These are phyloP conservation scores for Prosopocoilus inquinatus DNA, from an alignment of 2,888 invertebrate genomes.

Conservation along the genomic window DNA sequence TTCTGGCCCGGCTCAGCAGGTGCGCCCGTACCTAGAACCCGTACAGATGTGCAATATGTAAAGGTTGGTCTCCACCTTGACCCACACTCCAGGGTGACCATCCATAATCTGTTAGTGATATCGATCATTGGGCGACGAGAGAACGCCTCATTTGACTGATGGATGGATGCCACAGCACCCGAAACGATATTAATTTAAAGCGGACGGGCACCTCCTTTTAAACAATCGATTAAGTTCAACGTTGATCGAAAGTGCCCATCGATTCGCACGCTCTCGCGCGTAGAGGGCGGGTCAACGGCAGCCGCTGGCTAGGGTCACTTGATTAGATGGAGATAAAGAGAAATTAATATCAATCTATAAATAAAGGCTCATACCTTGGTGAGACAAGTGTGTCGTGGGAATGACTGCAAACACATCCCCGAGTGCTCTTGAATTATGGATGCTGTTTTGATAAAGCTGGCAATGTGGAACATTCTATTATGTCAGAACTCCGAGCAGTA, in stretches of 20 bases:
- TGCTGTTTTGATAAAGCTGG: conserved; percentile 40
- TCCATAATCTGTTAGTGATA: background rate
- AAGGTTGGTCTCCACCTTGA: too few species aligned
- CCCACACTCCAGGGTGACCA: background rate
- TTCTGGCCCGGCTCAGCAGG: too few species aligned
- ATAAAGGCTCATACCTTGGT: conserved; percentile 1
- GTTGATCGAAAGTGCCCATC: conserved; percentile 4
- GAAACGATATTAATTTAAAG: background rate
- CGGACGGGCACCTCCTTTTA: background rate
- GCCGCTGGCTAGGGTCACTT: conserved; percentile 22
- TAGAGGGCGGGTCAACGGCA: conserved; percentile 23
- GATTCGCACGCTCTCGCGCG: conserved; percentile 23
- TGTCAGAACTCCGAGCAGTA: conserved; percentile 38
- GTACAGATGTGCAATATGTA: too few species aligned
- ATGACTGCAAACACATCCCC: conserved; percentile 12
- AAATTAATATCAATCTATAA: conserved; percentile 17
- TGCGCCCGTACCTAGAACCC: too few species aligned
- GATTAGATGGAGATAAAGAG: conserved; percentile 16
- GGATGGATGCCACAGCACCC: background rate
- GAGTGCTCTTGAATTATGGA: conserved; percentile 2
- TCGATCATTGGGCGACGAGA: conserved; percentile 1
- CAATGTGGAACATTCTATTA: conserved; percentile 44
- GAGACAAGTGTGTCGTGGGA: conserved; percentile 17
- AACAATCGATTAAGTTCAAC: background rate
- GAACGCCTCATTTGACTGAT: background rate